A percentile compares a stretch with the other conserved stretches of the same genome.
These are phyloP conservation scores for Entomyzon cyanotis DNA, from an alignment of 2,113 vertebrate genomes.

Conservation along the genomic window DNA sequence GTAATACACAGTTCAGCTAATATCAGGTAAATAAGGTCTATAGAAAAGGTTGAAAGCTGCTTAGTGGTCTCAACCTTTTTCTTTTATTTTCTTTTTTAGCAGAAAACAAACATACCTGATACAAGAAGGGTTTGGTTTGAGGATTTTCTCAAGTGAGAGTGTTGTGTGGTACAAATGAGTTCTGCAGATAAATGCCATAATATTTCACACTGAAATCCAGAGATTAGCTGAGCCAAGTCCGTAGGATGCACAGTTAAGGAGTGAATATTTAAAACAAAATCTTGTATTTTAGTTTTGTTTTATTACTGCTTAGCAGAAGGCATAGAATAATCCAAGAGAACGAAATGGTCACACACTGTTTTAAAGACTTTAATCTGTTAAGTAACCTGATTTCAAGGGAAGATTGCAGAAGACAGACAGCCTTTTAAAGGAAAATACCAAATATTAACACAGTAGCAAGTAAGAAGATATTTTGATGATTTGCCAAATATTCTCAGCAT, in stretches of 20 bases:
- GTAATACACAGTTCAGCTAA: not conserved
- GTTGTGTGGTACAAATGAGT: not conserved
- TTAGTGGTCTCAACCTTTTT: not conserved
- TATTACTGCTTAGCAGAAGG: not conserved
- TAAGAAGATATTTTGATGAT: not conserved
- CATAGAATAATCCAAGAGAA: not conserved
- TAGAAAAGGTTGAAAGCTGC: slow-evolving; percentile 1
- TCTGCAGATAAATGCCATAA: not conserved
- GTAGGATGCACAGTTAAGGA: not conserved
- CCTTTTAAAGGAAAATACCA: not conserved
- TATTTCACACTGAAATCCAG: not conserved
- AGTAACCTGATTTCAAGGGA: not conserved
- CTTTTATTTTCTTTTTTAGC: not conserved
- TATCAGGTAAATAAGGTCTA: not conserved
- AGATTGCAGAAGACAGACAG: not conserved
- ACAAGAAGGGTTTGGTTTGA: not conserved
- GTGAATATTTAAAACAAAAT: not conserved
- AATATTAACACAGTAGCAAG: not conserved
- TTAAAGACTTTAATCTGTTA: not conserved
- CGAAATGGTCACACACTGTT: not conserved
- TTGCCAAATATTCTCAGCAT: not conserved
- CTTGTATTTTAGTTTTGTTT: not conserved
- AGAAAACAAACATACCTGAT: not conserved
- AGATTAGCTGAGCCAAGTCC: not conserved
- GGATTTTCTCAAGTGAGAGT: not conserved